Base-by-base conservation (phyloP, 2,888 invertebrate species). In the Drosophila macrospina region DNA sequence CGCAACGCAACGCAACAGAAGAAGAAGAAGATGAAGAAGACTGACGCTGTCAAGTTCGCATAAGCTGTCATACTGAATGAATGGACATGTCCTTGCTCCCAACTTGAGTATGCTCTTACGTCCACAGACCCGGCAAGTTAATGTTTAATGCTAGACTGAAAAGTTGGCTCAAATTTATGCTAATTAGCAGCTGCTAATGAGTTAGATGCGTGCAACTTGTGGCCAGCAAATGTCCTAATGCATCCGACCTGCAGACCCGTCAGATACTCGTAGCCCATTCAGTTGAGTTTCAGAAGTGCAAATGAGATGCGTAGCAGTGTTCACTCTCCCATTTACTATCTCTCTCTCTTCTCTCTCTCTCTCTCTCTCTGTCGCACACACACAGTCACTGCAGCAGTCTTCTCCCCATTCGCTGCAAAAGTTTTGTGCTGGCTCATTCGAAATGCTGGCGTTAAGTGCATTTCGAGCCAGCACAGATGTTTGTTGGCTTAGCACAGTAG, bases 111-210 rank as follows among this genome's bases (percentile, higher is more conserved):
- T 47, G 20, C 16, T 44, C 24, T 37, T 26, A 37, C 15, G 7
- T 41, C 13, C 32, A 32, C 7, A 13, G 16, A 42, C 39, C 20
- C n/a, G 20, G 51, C 41, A 48, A 44, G 47, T 57, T 42, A 55
- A 67, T 67, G 62, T n/a, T 39, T 50, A 32, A 39, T 30, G 55
- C 39, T 45, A 63, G 61, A 57, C 57, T 67, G 36, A 47, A 57
- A 81, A 80, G 60, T 67, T 65, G 24, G 57, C 34, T 50, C 47
- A 83, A 88, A 83, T 80, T 80, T 74, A 86, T 80, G 86, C 80
- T 85, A 85, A 85, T 85, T 85, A 85, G 86, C 75, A 62, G 69
- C 86, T 75, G 80, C 69, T 66, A 67, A 70, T 69, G 60, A 68
- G 56, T 70, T 37, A 24, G 32, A 41, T 36, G 30, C 20, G 44